Evolutionary conservation across 2,888 invertebrate species (phyloP), one percentile per base, ranked within the genome.

Genomic region (Portevinia maculata): DNA sequence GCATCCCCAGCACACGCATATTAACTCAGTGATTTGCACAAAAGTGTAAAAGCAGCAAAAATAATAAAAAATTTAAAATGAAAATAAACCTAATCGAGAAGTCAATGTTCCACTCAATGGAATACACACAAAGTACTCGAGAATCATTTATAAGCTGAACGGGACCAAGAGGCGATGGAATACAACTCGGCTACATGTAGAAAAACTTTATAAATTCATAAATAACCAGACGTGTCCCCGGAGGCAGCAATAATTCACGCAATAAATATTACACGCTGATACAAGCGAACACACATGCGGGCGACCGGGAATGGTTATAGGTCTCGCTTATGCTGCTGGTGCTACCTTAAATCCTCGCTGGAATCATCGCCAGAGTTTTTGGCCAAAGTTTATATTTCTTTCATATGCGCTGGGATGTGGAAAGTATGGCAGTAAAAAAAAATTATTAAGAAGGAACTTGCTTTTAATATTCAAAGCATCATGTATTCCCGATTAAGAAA

Each of bases 171-270:
- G 32, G 21, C 52, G 62, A 57, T 64, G 64, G 55, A 64, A 57
- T 50, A 65, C 76, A 83, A 19, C 55, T 28, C 30, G 37, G 70
- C 52, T 76, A 78, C 71, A 83, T 73, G n/a, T n/a, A 83, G 78
- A 76, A 83, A 83, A 83, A 83, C 55, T 83, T 83, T 76, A 78
- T 83, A 83, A 83, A 83, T 83, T 83, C 83, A 76, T 83, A 83
- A 83, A 83, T 83, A 83, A 76, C 71, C 83, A 71, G 62, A 76
- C 60, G 76, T 83, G 83, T 83, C 78, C 76, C 83, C 83, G 71
- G 76, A 78, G 83, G 83, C 71, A 76, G 83, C 71, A 83, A 83
- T 83, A 83, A 83, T 83, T 83, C 83, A 83, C 83, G 76, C 76
- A 83, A 83, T 83, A 83, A 83, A 78, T 83, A 78, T 73, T 75